Evolutionary conservation across 2,888 invertebrate species (phyloP), one percentile per base, ranked within the genome.

Genomic region (Agrenia bidenticulata): DNA sequence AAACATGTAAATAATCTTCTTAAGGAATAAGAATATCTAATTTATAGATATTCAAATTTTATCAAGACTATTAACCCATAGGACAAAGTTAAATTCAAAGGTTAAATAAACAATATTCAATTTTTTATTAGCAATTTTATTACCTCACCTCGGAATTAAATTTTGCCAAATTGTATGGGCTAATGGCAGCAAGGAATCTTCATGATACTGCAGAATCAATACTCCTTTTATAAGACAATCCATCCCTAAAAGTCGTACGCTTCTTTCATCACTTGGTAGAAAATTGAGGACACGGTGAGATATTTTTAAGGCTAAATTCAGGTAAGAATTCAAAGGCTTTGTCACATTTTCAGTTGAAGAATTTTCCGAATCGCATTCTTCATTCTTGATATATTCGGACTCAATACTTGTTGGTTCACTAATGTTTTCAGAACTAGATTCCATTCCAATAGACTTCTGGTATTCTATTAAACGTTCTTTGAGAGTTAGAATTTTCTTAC

Each of bases 151-250:
- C 27, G 72, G 67, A 19, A 71, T 60, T 45, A 76, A 54, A 61
- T 69, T 70, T 66, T 68, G 67, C 75, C 75, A 76, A 50, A 73
- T 69, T 0, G 63, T 66, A 57, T 76, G 75, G 4, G 66, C 63
- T 41, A 76, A 50, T 5, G 75, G 75, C 0, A 76, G 64, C 9
- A 76, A 39, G 7, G 54, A 23, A 60, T 76, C 65, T 63, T 76
- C 72, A 17, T 61, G 17, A 11, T 61, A n/a, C 32, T 57, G 21
- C 37, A 76, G 53, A 1, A 76, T 2, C 2, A 45, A 21, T 11
- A 74, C 50, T n/a, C 74, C 72, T 23, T 67, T 63, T 21, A 73
- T 73, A 2, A 76, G 62, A 19, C 63, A 63, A 21, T 76, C 72
- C 64, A 76, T 70, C 2, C 70, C 62, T 2, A 64, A 17, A 11